Conservation (phyloP, 2,888 invertebrate species). For the Pheosia gnoma region DNA sequence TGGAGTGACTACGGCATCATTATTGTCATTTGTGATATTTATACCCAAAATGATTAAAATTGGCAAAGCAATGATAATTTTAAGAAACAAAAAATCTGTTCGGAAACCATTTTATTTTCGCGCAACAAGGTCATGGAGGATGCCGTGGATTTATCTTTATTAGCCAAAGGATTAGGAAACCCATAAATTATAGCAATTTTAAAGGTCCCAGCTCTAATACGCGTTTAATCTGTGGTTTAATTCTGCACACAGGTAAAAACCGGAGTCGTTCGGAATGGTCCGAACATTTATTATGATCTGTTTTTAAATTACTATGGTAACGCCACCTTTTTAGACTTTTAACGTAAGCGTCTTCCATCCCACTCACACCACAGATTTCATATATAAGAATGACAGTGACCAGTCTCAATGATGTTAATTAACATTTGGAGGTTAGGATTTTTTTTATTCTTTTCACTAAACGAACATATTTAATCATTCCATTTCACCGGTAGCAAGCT, state of each 20-base stretch:
- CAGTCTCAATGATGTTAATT: too few relatives aligned
- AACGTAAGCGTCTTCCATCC: too few relatives aligned
- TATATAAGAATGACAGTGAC: too few relatives aligned
- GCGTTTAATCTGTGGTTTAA: slow-evolving; percentile 42
- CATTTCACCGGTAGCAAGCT: too few relatives aligned
- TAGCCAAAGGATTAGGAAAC: slow-evolving; percentile 50
- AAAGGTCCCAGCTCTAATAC: slow-evolving; percentile 55
- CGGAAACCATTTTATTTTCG: background rate
- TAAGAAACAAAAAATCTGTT: background rate
- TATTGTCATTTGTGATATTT: too few relatives aligned
- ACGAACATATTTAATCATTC: too few relatives aligned
- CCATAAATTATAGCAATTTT: slow-evolving; percentile 60
- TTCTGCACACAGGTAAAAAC: slow-evolving; percentile 49
- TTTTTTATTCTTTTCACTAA: too few relatives aligned
- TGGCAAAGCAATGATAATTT: background rate
- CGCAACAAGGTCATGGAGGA: slow-evolving; percentile 7
- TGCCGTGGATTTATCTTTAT: slow-evolving; percentile 46
- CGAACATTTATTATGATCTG: slow-evolving; percentile 64
- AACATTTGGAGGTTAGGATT: too few relatives aligned
- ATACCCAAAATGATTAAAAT: too few relatives aligned
- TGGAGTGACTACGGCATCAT: too few relatives aligned
- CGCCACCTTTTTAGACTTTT: too few relatives aligned
- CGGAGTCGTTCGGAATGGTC: background rate
- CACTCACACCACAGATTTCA: too few relatives aligned
- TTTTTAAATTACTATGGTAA: slow-evolving; percentile 26